Evolutionary conservation across 1,140 invertebrate genomes (phyloP), one percentile per base, ranked within the genome.

Genomic region (Cyphomyrmex costatus): DNA sequence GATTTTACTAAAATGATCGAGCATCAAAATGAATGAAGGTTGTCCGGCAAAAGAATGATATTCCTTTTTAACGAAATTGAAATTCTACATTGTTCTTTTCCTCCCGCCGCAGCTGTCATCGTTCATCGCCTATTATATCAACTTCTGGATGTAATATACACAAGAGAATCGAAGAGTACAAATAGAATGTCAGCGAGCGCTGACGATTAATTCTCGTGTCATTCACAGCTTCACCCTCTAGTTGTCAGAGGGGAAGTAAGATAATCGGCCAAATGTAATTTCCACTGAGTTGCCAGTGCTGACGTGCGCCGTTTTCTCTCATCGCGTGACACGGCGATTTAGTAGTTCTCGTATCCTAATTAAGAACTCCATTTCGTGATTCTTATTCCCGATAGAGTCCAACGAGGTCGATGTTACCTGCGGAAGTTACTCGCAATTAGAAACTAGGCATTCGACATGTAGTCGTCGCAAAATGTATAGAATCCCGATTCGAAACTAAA

Each of bases 341-440:
- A 78, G 46, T 65, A 76, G 80, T 77, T 63, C 73, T 60, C 70
- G 82, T 77, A 85, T 85, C 68, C 79, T 83, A 83, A 83, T 83
- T 83, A 83, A 83, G 79, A 83, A 83, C 79, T 74, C 36, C 83
- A 85, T 85, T 79, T 42, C 49, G 74, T 30, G 73, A 85, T 77
- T 85, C 58, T 77, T 85, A 79, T 77, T 85, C 58, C 46, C 73
- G 83, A 78, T 79, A 65, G 46, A 79, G 12, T n/a, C 16, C 58
- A 63, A 66, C 58, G 61, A 46, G 71, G 60, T 85, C 61, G 73
- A 76, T 16, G 46, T 74, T 79, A 36, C 33, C 60, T 16, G 60
- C 46, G 24, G 73, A 56, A 65, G 60, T 76, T 78, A 16, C 42
- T 84, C 58, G 56, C 58, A 77, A 77, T 85, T 74, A 53, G 19